Percentiles rank a stretch among this genome's conserved stretches.
These are phyloP conservation scores for Cyprinodon diabolis DNA, from an alignment of 2,797 vertebrate species.

Conservation along the genomic window DNA sequence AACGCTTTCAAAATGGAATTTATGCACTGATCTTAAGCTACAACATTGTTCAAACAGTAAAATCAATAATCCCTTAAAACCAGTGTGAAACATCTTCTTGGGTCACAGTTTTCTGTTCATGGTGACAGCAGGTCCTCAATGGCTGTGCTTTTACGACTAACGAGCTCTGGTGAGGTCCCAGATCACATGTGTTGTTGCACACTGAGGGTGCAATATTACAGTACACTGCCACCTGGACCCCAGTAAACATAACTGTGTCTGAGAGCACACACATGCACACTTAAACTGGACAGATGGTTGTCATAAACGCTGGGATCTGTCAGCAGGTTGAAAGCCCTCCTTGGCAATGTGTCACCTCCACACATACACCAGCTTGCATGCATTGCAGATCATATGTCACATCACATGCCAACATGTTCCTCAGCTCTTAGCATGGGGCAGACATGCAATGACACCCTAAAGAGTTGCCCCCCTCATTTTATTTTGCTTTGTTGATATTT, in stretches of 20 bases:
- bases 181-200: slow-evolving; percentile 60
- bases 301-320: slow-evolving; percentile 69
- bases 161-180: slow-evolving; percentile 49
- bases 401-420: slow-evolving; percentile 3
- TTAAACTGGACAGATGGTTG: slow-evolving; percentile 67
- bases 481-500: too few relatives aligned
- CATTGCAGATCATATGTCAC: slow-evolving; percentile 31
- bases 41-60: neutral
- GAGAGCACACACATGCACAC: slow-evolving; percentile 10
- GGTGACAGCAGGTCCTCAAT: slow-evolving; percentile 34
- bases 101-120: slow-evolving; percentile 23
- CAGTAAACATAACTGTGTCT: slow-evolving; percentile 49
- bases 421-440: neutral
- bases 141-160: slow-evolving; percentile 61
- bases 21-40: too few relatives aligned
- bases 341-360: slow-evolving; percentile 47
- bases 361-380: slow-evolving; percentile 47
- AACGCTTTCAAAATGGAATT: neutral
- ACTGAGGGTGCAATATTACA: slow-evolving; percentile 65
- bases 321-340: slow-evolving; percentile 66
- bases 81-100: slow-evolving; percentile 1
- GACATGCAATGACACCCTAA: neutral
- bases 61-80: slow-evolving; percentile 14
- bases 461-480: too few relatives aligned
- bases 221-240: slow-evolving; percentile 69